phyloP scores from a whole-genome alignment of 2,113 vertebrate species.

The Pleuronectes platessa region DNA sequence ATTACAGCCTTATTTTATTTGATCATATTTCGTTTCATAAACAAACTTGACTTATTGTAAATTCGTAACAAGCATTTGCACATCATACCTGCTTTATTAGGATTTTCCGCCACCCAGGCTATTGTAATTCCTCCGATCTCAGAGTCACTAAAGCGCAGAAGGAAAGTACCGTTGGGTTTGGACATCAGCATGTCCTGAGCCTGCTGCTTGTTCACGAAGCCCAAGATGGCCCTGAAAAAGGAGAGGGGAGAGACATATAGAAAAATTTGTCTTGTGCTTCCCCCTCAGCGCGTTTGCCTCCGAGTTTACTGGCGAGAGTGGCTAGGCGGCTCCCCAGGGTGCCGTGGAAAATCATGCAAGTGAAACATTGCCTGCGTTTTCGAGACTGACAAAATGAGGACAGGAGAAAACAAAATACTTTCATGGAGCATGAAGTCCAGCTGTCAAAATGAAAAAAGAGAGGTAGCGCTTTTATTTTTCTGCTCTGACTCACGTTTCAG shows the following conservation, averaged over 20 bases:
- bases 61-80: too few relatives aligned
- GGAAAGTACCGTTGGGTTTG: conserved; percentile 97
- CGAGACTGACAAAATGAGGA: conserved; percentile 4
- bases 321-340: conserved; percentile 8
- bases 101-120: conserved; percentile 91
- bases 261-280: neutral
- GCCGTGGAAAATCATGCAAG: conserved; percentile 35
- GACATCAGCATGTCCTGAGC: conserved; percentile 97
- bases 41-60: too few relatives aligned
- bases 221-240: conserved; percentile 90
- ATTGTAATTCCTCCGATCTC: conserved; percentile 98
- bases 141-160: conserved; percentile 96
- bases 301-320: neutral
- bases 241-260: neutral
- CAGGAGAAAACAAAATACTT: neutral
- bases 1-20: too few relatives aligned
- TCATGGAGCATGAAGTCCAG: conserved; percentile 1
- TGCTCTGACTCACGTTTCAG: conserved; percentile 5
- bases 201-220: conserved; percentile 98
- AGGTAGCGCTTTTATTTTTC: neutral
- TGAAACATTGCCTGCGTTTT: conserved; percentile 1
- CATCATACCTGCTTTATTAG: conserved; percentile 84
- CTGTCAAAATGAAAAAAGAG: conserved; percentile 19
- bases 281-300: neutral
- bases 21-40: too few relatives aligned